Conservation (phyloP, 1,140 invertebrate genomes). For the Aphidius ervi region DNA sequence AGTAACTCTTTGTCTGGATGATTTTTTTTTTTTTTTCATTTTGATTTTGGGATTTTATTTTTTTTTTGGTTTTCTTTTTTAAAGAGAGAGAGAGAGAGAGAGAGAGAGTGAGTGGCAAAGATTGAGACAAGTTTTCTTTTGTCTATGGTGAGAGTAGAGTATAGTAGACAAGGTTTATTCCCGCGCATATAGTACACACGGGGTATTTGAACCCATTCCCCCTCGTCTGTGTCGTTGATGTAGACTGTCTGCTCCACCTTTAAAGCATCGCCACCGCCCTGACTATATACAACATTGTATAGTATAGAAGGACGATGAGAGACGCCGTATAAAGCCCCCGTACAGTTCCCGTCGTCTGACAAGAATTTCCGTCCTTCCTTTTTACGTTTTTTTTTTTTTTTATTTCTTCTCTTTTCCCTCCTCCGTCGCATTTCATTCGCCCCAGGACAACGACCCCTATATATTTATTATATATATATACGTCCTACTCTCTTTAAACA, state of each 20-base stretch:
- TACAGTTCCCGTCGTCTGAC: conserved; percentile 6
- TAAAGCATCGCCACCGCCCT: neutral
- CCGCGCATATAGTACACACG: conserved; percentile 11
- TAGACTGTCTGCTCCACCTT: conserved; percentile 18
- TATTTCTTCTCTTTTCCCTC: too few species aligned
- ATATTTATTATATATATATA: neutral
- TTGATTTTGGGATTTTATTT: too few species aligned
- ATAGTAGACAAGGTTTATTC: neutral
- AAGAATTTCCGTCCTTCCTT: conserved; percentile 16
- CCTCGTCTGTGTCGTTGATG: neutral
- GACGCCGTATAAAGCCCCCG: conserved; percentile 1
- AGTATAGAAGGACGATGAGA: neutral
- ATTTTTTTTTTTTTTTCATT: too few species aligned
- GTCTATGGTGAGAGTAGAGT: too few species aligned
- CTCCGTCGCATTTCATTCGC: neutral
- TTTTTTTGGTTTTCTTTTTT: too few species aligned
- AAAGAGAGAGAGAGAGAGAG: too few species aligned
- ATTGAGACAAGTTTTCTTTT: too few species aligned
- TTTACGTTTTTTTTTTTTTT: neutral
- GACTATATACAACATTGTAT: neutral
- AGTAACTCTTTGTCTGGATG: too few species aligned
- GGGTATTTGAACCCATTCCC: conserved; percentile 35
- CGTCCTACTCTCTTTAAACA: conserved; percentile 8
- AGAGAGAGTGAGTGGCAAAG: too few species aligned
- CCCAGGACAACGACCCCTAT: conserved; percentile 18